A percentile compares a stretch with the other conserved stretches of the same genome.
Conservation (phyloP, 2,797 vertebrate species). For the Pagetopsis macropterus region DNA sequence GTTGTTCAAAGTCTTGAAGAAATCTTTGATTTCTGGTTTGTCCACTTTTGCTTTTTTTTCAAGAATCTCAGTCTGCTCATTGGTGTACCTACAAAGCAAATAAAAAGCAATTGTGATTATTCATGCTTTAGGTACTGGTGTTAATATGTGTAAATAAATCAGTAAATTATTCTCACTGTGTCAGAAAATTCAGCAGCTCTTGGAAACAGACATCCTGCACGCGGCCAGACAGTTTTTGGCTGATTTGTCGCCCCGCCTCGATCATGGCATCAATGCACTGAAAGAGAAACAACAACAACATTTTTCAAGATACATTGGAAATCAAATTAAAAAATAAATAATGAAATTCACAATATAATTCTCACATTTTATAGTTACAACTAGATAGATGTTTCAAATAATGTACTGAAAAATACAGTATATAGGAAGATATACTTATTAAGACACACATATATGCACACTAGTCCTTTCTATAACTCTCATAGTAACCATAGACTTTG, state of each 20-base stretch:
- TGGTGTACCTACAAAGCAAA: constrained; percentile 58
- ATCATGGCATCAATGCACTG: constrained; percentile 61
- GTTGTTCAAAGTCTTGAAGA: constrained; percentile 66
- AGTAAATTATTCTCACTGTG: constrained; percentile 50
- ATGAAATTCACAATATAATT: too few relatives aligned
- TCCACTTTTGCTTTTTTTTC: background rate
- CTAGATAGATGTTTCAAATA: background rate
- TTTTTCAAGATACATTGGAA: background rate
- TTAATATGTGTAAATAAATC: background rate
- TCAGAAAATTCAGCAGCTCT: constrained; percentile 65
- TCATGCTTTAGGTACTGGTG: background rate
- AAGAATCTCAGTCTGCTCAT: constrained; percentile 41
- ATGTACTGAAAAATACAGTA: fast-evolving
- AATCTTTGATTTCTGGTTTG: constrained; percentile 25
- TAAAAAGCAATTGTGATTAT: background rate
- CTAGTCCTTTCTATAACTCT: background rate
- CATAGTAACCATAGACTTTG: background rate
- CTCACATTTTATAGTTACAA: background rate
- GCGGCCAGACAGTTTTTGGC: background rate
- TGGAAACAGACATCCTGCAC: constrained; percentile 60
- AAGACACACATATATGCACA: background rate
- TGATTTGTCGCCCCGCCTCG: constrained; percentile 13
- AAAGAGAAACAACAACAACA: background rate
- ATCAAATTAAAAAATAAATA: too few relatives aligned
- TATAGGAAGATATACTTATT: background rate